Conservation (phyloP, 2,888 invertebrate genomes). For the Oegoconia quadripuncta region DNA sequence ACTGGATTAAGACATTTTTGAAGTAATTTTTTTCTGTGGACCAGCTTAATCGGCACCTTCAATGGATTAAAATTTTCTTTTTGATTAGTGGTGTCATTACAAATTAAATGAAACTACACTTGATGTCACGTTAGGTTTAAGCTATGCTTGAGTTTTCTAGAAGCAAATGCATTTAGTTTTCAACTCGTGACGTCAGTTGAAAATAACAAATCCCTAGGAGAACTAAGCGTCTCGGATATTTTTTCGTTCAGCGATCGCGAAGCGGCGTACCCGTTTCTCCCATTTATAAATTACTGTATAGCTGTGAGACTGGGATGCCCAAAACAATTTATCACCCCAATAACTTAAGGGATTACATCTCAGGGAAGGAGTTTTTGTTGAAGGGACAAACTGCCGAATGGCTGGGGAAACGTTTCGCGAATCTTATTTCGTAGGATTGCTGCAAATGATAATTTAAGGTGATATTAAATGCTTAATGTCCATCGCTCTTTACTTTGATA, state of each 20-base stretch:
- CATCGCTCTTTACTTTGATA: not conserved
- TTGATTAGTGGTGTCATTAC: too few relatives aligned
- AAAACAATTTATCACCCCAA: slow-evolving; percentile 27
- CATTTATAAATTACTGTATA: slow-evolving; percentile 25
- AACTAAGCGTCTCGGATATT: too few relatives aligned
- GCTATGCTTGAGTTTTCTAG: too few relatives aligned
- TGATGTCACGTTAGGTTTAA: too few relatives aligned
- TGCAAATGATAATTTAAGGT: slow-evolving; percentile 12
- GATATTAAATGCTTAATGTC: slow-evolving; percentile 1
- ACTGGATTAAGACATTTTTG: slow-evolving; percentile 16
- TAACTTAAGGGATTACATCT: slow-evolving; percentile 27
- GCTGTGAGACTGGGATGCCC: slow-evolving; percentile 15
- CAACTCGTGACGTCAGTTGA: too few relatives aligned
- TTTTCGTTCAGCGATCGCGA: too few relatives aligned
- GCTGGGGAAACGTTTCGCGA: not conserved
- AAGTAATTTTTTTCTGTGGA: not conserved
- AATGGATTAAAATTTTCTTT: not conserved
- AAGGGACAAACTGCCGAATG: slow-evolving; percentile 11
- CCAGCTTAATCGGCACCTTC: not conserved
- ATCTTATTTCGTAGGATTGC: slow-evolving; percentile 10
- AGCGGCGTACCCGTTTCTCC: slow-evolving; percentile 9
- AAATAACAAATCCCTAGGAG: too few relatives aligned
- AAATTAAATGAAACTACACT: too few relatives aligned
- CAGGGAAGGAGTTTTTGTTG: slow-evolving; percentile 21
- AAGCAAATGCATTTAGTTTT: too few relatives aligned